Evolutionary conservation across 2,113 vertebrate genomes (phyloP).

Genomic region (Eolophus roseicapilla): DNA sequence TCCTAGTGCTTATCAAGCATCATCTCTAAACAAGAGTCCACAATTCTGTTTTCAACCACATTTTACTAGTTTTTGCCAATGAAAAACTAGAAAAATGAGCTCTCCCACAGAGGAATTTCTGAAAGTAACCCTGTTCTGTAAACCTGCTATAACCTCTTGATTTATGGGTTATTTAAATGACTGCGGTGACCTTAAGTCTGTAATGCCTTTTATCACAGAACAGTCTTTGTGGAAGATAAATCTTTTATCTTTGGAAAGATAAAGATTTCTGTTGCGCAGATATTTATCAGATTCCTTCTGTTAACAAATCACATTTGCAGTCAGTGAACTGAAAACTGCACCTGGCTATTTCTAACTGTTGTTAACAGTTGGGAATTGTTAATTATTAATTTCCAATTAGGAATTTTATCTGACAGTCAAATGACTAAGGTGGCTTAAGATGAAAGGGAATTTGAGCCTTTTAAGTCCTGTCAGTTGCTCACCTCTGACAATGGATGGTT

Average conservation of each 20-base stretch:
- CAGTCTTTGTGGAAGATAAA: neutral
- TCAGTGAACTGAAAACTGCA: constrained; percentile 1
- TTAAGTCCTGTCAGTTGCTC: constrained; percentile 14
- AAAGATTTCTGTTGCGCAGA: neutral
- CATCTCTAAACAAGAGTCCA: neutral
- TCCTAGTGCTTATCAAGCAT: neutral
- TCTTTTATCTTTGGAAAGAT: neutral
- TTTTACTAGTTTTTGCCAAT: neutral
- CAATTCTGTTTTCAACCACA: neutral
- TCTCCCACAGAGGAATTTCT: neutral
- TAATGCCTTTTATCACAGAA: neutral
- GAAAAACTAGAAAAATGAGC: neutral
- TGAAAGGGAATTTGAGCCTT: constrained; percentile 48
- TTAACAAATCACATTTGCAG: neutral
- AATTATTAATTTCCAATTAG: constrained; percentile 38
- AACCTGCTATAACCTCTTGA: neutral
- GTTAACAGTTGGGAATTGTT: constrained; percentile 1
- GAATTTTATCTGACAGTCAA: neutral
- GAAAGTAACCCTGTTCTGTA: neutral
- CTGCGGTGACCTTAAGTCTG: neutral
- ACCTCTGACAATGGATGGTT: constrained; percentile 20
- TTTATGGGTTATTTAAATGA: neutral
- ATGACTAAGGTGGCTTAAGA: neutral
- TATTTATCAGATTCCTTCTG: neutral
- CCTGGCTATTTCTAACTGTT: neutral